A percentile compares a stretch with the other conserved stretches of the same genome.
These are phyloP conservation scores for Rapana venosa DNA, from an alignment of 2,888 invertebrate genomes.

Conservation along the genomic window DNA sequence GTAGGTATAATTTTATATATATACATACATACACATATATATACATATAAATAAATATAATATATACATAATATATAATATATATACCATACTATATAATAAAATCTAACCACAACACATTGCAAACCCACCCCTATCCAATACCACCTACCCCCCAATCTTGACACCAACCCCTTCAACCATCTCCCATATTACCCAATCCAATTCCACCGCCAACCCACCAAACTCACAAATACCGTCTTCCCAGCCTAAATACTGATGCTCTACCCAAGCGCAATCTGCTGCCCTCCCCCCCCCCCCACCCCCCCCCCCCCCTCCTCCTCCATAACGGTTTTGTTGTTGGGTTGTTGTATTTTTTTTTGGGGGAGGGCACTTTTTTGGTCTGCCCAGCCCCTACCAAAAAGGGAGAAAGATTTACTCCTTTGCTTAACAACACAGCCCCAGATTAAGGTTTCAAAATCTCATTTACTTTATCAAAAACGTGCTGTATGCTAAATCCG, in stretches of 20 bases:
- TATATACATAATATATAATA: neutral
- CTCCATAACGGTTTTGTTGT: neutral
- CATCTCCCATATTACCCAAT: neutral
- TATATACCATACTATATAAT: neutral
- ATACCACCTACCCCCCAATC: neutral
- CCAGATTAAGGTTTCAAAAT: conserved; percentile 30
- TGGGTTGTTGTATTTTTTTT: no score
- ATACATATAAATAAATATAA: neutral
- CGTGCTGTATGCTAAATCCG: conserved; percentile 40
- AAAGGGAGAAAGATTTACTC: neutral
- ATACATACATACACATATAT: neutral
- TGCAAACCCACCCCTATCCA: neutral
- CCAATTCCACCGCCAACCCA: neutral
- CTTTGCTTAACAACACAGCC: neutral
- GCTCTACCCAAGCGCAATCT: neutral
- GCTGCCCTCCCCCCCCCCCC: no score
- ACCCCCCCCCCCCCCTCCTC: neutral
- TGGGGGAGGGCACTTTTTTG: no score
- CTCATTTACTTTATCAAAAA: conserved; percentile 46
- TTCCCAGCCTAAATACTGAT: neutral
- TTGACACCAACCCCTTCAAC: neutral
- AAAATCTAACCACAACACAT: neutral
- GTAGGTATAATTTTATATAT: no score
- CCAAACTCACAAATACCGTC: conserved; percentile 24
- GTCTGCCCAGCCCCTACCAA: neutral